phyloP scores from a whole-genome alignment of 2,113 vertebrate genomes.

The Eretmochelys imbricata region DNA sequence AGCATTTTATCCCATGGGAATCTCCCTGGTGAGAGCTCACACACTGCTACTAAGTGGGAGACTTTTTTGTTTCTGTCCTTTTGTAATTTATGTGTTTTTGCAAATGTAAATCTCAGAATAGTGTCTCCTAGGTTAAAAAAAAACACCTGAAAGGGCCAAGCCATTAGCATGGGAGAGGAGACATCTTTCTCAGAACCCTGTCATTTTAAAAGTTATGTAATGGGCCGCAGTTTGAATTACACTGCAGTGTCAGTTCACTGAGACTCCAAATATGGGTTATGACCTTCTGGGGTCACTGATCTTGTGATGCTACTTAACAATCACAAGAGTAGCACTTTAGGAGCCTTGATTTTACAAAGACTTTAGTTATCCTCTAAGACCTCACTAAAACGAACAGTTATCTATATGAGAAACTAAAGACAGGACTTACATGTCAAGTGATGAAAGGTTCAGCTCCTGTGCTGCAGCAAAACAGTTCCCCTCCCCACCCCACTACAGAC shows the following conservation, averaged over 20 bases:
- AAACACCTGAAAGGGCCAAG: background rate
- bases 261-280: background rate
- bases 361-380: background rate
- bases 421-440: background rate
- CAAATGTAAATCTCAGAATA: conserved; percentile 26
- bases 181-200: background rate
- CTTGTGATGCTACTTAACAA: background rate
- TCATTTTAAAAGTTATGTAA: background rate
- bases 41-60: background rate
- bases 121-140: background rate
- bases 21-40: background rate
- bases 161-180: background rate
- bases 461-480: background rate
- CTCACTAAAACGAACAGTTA: background rate
- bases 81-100: background rate
- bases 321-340: background rate
- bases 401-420: background rate
- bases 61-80: background rate
- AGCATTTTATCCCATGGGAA: background rate
- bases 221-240: background rate
- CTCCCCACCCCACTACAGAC: background rate
- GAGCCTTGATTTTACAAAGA: background rate
- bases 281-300: background rate
- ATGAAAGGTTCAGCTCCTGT: background rate
- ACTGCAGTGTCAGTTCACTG: background rate